Evolutionary conservation across 2,888 invertebrate genomes (phyloP).

Genomic region (Quadroppia sp.): DNA sequence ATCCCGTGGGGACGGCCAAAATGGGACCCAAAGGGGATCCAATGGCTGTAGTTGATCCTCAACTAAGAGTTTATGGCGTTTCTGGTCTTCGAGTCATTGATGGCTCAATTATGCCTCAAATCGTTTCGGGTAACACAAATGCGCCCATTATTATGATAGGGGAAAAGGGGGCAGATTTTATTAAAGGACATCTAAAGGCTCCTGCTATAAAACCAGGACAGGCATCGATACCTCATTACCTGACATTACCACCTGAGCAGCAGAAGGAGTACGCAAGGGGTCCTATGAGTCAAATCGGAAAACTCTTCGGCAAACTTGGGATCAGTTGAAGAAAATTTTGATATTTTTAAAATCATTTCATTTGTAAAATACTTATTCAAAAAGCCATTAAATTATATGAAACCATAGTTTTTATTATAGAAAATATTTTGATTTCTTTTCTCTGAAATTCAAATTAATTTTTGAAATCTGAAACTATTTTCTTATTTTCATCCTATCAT

Average conservation of each 20-base stretch:
- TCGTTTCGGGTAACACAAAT: conserved; percentile 82
- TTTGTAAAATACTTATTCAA: conserved; percentile 3
- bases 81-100: conserved; percentile 75
- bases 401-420: background rate
- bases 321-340: background rate
- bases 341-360: background rate
- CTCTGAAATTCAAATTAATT: background rate
- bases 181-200: conserved; percentile 38
- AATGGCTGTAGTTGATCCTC: conserved; percentile 46
- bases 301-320: conserved; percentile 38
- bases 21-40: conserved; percentile 45
- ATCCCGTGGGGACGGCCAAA: conserved; percentile 46
- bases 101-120: conserved; percentile 82
- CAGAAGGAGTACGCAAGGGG: conserved; percentile 38
- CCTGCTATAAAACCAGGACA: conserved; percentile 36
- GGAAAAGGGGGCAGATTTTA: conserved; percentile 60
- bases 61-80: conserved; percentile 58
- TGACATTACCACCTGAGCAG: conserved; percentile 36
- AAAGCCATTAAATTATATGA: background rate
- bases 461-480: no score
- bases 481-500: no score
- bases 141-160: conserved; percentile 89
- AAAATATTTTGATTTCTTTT: background rate
- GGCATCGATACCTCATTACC: conserved; percentile 40
- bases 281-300: conserved; percentile 42